phyloP scores from a whole-genome alignment of 2,113 vertebrate species.

The Gallinago undulata region DNA sequence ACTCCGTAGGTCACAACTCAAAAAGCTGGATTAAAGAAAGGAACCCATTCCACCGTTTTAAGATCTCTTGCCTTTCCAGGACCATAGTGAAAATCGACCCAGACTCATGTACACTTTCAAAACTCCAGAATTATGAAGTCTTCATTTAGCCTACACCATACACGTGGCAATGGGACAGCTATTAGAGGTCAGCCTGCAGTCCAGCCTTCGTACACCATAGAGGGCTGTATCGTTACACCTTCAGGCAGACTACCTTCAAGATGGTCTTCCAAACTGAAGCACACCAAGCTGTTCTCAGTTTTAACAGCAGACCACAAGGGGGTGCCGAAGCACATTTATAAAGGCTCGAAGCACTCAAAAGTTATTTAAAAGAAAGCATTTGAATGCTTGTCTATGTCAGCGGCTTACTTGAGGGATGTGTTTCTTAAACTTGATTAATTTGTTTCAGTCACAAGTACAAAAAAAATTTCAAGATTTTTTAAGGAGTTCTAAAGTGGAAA shows the following conservation, averaged over 20 bases:
- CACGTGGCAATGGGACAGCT: neutral
- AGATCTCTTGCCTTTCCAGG: neutral
- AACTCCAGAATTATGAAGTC: neutral
- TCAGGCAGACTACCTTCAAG: neutral
- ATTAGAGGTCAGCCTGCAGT: neutral
- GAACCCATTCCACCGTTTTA: neutral
- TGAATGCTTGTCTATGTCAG: neutral
- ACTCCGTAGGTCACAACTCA: neutral
- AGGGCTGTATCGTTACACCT: neutral
- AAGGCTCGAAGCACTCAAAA: neutral
- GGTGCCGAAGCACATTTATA: neutral
- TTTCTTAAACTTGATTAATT: neutral
- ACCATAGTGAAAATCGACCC: neutral
- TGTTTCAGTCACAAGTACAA: neutral
- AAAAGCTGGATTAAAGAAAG: neutral
- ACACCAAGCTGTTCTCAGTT: neutral
- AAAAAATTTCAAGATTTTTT: neutral
- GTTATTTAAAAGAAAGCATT: neutral
- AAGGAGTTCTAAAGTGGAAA: neutral
- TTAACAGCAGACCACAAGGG: conserved; percentile 15
- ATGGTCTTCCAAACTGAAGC: neutral
- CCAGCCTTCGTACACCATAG: neutral
- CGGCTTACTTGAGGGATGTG: neutral
- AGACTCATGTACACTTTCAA: neutral
- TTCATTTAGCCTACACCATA: neutral